These are phyloP conservation scores for Spheniscus humboldti DNA, from an alignment of 2,797 vertebrate genomes.

Conservation along the genomic window DNA sequence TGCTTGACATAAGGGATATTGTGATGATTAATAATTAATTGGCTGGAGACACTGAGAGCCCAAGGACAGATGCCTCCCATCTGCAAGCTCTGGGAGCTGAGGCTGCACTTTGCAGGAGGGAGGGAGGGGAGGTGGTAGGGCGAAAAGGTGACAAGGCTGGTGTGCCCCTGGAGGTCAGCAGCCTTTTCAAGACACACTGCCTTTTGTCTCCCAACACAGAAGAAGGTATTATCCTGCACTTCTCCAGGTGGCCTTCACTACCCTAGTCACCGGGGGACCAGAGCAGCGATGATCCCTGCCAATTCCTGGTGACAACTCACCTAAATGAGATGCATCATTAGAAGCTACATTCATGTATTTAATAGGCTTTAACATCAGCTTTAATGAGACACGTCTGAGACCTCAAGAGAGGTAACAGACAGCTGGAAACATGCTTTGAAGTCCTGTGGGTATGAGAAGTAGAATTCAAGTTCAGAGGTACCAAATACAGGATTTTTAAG, in stretches of 20 bases:
- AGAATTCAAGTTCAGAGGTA: conserved; percentile 16
- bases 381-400: conserved; percentile 44
- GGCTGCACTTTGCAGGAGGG: background rate
- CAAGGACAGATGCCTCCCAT: conserved; percentile 24
- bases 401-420: conserved; percentile 18
- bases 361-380: conserved; percentile 29
- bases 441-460: background rate
- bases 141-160: background rate
- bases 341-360: background rate
- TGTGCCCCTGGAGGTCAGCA: background rate
- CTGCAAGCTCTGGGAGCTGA: background rate
- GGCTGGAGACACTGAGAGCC: background rate
- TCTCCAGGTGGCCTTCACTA: background rate
- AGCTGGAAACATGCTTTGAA: conserved; percentile 21
- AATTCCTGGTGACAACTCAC: background rate
- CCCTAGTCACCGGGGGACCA: background rate
- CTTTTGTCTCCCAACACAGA: background rate
- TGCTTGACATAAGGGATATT: background rate
- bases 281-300: background rate
- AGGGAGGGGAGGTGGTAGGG: background rate
- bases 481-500: background rate
- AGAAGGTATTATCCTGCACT: background rate
- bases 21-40: conserved; percentile 49
- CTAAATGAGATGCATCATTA: conserved; percentile 35
- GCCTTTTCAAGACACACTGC: background rate